Percentiles rank a stretch among this genome's conserved stretches.
These are phyloP conservation scores for Heteromormyrus szaboi DNA, from an alignment of 2,797 vertebrate species.

Conservation along the genomic window DNA sequence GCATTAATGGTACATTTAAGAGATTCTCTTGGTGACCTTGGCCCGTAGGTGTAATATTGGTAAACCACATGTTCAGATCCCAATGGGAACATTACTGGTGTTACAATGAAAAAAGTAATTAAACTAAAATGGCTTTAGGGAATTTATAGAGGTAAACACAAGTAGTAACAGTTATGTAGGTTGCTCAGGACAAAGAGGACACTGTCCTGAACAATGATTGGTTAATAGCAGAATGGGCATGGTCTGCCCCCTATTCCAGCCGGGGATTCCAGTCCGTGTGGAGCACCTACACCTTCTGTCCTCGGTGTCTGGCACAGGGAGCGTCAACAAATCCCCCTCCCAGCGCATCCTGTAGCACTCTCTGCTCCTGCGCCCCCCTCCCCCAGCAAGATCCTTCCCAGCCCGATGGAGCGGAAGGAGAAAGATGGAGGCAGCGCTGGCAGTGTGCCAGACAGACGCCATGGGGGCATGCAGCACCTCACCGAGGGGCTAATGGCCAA, in stretches of 20 bases:
- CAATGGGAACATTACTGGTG: background rate
- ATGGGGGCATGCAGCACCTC: background rate
- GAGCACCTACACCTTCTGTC: background rate
- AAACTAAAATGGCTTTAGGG: background rate
- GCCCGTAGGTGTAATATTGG: constrained; percentile 1
- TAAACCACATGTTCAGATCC: background rate
- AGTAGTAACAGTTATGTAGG: constrained; percentile 1
- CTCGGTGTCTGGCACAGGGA: background rate
- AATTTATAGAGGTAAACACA: constrained; percentile 8
- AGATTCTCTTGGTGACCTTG: background rate
- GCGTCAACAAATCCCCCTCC: background rate
- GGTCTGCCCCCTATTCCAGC: background rate
- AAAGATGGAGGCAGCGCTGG: background rate
- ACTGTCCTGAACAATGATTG: background rate
- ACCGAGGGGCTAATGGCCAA: background rate
- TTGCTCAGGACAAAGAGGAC: constrained; percentile 1
- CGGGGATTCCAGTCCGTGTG: background rate
- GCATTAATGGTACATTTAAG: background rate
- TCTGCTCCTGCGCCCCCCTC: background rate
- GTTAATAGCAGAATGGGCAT: background rate
- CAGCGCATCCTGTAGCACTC: background rate
- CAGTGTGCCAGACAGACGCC: background rate
- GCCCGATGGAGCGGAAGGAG: background rate
- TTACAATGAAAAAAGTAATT: constrained; percentile 13
- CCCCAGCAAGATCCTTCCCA: background rate